These are phyloP conservation scores for Antennarius maculatus DNA, from an alignment of 2,797 vertebrate genomes.

Conservation along the genomic window DNA sequence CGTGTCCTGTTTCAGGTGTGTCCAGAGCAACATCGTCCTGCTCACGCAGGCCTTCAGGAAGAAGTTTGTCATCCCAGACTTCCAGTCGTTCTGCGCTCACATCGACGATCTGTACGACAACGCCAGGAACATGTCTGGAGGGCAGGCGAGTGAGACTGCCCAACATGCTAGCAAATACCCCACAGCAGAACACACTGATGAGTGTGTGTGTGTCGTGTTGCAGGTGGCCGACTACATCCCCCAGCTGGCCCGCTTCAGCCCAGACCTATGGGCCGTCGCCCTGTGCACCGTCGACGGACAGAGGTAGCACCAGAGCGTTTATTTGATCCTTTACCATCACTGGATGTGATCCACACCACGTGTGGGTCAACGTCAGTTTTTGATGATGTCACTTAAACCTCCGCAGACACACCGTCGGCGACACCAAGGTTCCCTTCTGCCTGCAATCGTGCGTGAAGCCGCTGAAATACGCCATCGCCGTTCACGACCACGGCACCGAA, in stretches of 20 bases:
- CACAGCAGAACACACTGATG: too few relatives aligned
- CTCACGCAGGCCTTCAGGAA: slow-evolving; percentile 98
- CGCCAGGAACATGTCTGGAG: slow-evolving; percentile 91
- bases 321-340: too few relatives aligned
- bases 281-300: slow-evolving; percentile 98
- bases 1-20: slow-evolving; percentile 83
- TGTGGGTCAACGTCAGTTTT: too few relatives aligned
- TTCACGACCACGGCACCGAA: slow-evolving; percentile 96
- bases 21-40: slow-evolving; percentile 98
- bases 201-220: slow-evolving; percentile 2
- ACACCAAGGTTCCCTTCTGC: slow-evolving; percentile 98
- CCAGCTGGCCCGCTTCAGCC: slow-evolving; percentile 96
- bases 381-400: neutral
- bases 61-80: slow-evolving; percentile 99
- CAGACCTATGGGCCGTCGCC: slow-evolving; percentile 95
- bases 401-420: slow-evolving; percentile 92
- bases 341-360: too few relatives aligned
- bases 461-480: slow-evolving; percentile 95
- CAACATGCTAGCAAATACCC: too few relatives aligned
- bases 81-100: slow-evolving; percentile 93
- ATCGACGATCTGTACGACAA: slow-evolving; percentile 92
- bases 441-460: slow-evolving; percentile 98
- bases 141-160: slow-evolving; percentile 82
- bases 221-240: slow-evolving; percentile 99
- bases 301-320: slow-evolving; percentile 78